Conservation (phyloP, 2,113 vertebrate genomes). For the Charina bottae region DNA sequence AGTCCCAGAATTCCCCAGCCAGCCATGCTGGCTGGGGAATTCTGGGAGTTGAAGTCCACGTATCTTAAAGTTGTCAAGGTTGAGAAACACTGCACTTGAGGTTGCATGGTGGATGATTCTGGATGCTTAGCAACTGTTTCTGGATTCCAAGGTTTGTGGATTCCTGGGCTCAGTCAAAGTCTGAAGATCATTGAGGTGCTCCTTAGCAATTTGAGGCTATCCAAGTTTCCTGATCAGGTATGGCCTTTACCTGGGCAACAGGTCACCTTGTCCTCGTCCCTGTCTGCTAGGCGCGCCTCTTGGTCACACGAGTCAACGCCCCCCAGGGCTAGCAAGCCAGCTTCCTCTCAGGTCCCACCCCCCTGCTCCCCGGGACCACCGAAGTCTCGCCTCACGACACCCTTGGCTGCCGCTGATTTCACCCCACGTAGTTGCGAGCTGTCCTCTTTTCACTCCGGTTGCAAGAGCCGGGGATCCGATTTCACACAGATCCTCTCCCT, state of each 20-base stretch:
- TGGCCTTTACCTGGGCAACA: neutral
- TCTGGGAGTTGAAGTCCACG: no score
- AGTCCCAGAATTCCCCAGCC: no score
- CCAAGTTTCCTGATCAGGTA: neutral
- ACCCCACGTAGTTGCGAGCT: neutral
- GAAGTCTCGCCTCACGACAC: neutral
- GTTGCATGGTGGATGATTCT: neutral
- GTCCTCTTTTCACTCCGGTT: neutral
- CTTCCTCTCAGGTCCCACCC: neutral
- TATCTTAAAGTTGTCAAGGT: no score
- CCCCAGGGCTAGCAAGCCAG: no score
- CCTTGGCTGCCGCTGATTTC: neutral
- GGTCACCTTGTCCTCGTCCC: neutral
- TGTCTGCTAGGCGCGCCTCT: no score
- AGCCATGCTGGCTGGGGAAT: no score
- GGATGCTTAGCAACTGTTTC: neutral
- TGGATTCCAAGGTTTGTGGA: neutral
- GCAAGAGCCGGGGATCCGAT: slow-evolving; percentile 25
- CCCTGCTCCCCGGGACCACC: no score
- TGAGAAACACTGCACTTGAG: no score
- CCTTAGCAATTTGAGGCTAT: neutral
- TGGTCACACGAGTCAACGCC: neutral
- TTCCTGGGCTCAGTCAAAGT: no score
- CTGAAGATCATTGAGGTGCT: neutral
- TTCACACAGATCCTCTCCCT: slow-evolving; percentile 51